phyloP scores from a whole-genome alignment of 2,888 invertebrate species.

The Polia nebulosa region DNA sequence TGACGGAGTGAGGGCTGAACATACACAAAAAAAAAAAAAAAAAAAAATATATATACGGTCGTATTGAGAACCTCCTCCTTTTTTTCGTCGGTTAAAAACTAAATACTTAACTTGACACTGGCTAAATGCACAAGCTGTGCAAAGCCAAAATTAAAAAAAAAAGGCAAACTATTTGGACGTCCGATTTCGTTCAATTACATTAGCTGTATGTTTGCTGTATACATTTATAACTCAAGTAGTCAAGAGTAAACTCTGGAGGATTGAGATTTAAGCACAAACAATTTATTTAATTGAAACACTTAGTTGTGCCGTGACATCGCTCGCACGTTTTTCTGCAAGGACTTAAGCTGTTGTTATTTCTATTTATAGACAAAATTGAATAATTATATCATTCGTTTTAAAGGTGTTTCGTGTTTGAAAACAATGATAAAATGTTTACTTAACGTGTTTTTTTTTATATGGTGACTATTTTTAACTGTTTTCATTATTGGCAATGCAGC shows the following conservation, averaged over 20 bases:
- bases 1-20: too few relatives aligned
- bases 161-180: background rate
- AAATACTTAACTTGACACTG: too few relatives aligned
- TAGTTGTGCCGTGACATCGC: constrained; percentile 13
- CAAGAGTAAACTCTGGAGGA: constrained; percentile 8
- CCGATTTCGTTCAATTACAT: constrained; percentile 37
- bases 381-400: constrained; percentile 17
- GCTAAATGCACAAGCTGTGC: too few relatives aligned
- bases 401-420: background rate
- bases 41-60: too few relatives aligned
- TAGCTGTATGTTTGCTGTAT: constrained; percentile 31
- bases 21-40: too few relatives aligned
- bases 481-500: too few relatives aligned
- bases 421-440: background rate
- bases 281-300: constrained; percentile 52
- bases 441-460: too few relatives aligned
- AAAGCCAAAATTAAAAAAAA: too few relatives aligned
- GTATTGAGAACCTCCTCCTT: too few relatives aligned
- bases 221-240: constrained; percentile 27
- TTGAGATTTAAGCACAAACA: constrained; percentile 41
- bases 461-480: too few relatives aligned
- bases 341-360: constrained; percentile 8
- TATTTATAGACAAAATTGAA: constrained; percentile 5
- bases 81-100: too few relatives aligned
- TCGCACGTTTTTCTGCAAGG: constrained; percentile 20